Evolutionary conservation across 2,113 vertebrate genomes (phyloP), one percentile per base, ranked within the genome.

Genomic region (Acanthochromis polyacanthus): DNA sequence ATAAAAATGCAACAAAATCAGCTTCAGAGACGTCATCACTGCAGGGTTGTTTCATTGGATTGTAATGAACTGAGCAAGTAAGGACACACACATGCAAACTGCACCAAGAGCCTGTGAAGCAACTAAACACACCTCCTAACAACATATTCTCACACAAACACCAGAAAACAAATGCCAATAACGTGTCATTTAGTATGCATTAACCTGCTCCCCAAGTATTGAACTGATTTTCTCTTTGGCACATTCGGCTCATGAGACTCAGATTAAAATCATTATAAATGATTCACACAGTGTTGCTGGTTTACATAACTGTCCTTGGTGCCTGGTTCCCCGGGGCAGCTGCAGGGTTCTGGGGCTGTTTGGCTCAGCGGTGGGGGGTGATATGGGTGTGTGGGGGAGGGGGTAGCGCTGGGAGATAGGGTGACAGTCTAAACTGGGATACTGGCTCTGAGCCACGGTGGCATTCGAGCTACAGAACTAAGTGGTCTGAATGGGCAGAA

Each of bases 401-500:
- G 60, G 23, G 50, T 30, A 36, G 40, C 14, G 4, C 50, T 66
- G 56, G 23, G 60, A 82, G 84, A 88, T 90, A 77, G 56, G 50
- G 80, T 90, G 86, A 80, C 84, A 72, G 71, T 90, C 94, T 95
- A 95, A 95, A 93, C 89, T 93, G 89, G 90, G 93, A 91, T 28
- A 32, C 65, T 90, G 89, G 78, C 75, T 55, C 46, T 72, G 56
- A 62, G 77, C 85, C 90, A 87, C n/a, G 1, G 46, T 23, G n/a
- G 52, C 32, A 73, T 69, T 73, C 11, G 8, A 71, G 68, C 80
- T 46, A 74, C 65, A 88, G 83, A 74, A 56, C 65, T 40, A 57
- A 85, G 64, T 19, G 22, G 19, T 86, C 46, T 80, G 38, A 87
- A 83, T 85, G 77, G 46, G 55, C 48, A 62, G 74, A 46, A 71